Conservation (phyloP, 2,113 vertebrate species). For the mouse (Mus musculus) region GRCm39 chr8:42460501-42461000, state of each 20-base stretch:
- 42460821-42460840: too few relatives aligned
- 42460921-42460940: not conserved
- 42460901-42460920: not conserved
- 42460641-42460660: not conserved
- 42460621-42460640: not conserved
- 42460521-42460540: not conserved
- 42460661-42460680: not conserved
- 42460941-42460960: not conserved
- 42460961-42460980: not conserved
- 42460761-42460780: not conserved
- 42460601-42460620: not conserved
- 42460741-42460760: not conserved
- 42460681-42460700: not conserved
- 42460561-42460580: not conserved
- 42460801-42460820: not conserved
- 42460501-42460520: not conserved
- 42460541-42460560: not conserved
- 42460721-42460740: not conserved
- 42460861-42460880: not conserved
- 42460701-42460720: not conserved
- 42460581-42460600: not conserved
- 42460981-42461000: not conserved
- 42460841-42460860: not conserved
- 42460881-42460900: not conserved
- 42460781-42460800: not conserved